Conservation (phyloP, 2,797 vertebrate species). For the Lepilemur ruficaudatus region DNA sequence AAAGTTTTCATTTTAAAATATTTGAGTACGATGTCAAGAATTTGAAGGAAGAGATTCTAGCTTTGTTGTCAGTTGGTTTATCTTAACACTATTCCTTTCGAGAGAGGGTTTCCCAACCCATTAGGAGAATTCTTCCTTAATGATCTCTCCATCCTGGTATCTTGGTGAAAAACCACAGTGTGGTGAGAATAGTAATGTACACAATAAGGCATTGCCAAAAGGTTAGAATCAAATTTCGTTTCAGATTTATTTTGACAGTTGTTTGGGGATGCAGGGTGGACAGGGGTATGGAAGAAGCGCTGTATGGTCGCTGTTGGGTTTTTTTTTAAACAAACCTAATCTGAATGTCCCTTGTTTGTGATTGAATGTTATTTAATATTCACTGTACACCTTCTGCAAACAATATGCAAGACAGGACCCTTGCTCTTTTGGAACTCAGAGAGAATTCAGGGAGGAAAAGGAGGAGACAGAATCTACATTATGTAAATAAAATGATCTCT, state of each 20-base stretch:
- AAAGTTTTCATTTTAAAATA: conserved; percentile 29
- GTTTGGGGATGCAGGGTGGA: neutral
- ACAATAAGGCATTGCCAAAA: neutral
- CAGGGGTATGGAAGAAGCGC: neutral
- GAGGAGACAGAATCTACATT: conserved; percentile 33
- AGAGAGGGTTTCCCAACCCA: neutral
- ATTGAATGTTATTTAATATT: conserved; percentile 50
- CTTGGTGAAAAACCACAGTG: neutral
- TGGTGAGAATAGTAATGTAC: neutral
- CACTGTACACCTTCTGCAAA: neutral
- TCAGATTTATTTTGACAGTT: neutral
- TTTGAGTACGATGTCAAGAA: neutral
- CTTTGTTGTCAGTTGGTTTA: neutral
- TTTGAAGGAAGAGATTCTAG: conserved; percentile 6
- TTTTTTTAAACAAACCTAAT: neutral
- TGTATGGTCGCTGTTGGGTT: neutral
- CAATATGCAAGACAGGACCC: neutral
- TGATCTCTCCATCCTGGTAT: neutral
- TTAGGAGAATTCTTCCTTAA: neutral
- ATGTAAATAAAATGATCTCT: conserved; percentile 67
- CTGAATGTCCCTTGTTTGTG: neutral
- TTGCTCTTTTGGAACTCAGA: conserved; percentile 38
- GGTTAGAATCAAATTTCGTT: neutral
- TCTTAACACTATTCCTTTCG: neutral
- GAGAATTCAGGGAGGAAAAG: conserved; percentile 9